Base-by-base conservation (phyloP, 2,797 vertebrate genomes). In the Coregonus ussuriensis region DNA sequence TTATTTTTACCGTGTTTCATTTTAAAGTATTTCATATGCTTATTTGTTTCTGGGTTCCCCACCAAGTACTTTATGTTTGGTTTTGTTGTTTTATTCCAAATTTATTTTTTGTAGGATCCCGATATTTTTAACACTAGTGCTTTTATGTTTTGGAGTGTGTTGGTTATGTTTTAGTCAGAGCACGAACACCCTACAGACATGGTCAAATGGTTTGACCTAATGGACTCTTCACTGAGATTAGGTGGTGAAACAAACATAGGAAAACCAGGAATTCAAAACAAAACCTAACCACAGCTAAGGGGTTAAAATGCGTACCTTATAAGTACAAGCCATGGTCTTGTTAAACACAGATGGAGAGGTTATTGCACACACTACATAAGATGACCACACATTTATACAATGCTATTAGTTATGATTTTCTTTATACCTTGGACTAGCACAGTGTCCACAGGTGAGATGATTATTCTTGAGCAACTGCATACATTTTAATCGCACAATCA, bases 21-120 rank as follows among this genome's bases (percentile, higher is more conserved):
- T 68, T 37, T 31, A 41, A 41, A 59, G 3, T 51, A 47, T 74
- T 69, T 71, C 6, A 29, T 54, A 15, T 41, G n/a, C 16, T 65
- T 15, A n/a, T 83, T 59, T 77, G 0, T 71, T 72, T 37, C 51
- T 31, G 47, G 80, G 11, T 59, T 11, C 4, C 29, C 79, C 79
- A 81, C 11, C 74, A 83, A 81, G 79, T 88, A 74, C 63, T 69
- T 52, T 66, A n/a, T 59, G 51, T 76, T 73, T 79, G 29, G 14
- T 72, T 65, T 16, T 41, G 25, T 18, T 62, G 37, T 25, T 72
- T 63, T 72, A 16, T 3, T 78, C 51, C 13, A 70, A 37, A 29
- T 66, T 15, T 59, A n/a, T 47, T 73, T 68, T 47, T 47, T 59
- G 63, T 51, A 76, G 52, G 41, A 31, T 71, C 41, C 6, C 56